Conservation (phyloP, 2,797 vertebrate genomes). For the Ambastaia sidthimunki region DNA sequence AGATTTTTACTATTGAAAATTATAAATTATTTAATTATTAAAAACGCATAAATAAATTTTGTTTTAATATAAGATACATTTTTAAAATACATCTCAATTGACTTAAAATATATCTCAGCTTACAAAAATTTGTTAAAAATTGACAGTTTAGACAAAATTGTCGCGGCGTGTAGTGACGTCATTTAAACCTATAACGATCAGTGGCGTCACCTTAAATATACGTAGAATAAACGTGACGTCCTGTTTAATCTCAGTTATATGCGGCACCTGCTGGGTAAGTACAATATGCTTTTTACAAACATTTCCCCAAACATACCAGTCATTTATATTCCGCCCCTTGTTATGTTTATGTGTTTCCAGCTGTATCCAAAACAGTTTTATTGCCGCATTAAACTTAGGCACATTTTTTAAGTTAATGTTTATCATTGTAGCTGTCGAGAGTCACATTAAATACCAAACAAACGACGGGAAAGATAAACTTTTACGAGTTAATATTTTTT, state of each 20-base stretch:
- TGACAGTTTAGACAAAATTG: too few species aligned
- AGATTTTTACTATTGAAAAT: neutral
- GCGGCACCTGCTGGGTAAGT: conserved; percentile 1
- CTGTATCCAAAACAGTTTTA: neutral
- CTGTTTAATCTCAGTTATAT: neutral
- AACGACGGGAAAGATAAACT: too few species aligned
- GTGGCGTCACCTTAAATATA: conserved; percentile 1
- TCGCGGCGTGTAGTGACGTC: conserved; percentile 20
- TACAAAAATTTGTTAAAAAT: too few species aligned
- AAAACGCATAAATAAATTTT: neutral
- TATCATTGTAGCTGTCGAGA: too few species aligned
- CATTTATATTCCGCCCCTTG: neutral
- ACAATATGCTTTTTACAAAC: neutral
- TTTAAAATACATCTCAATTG: too few species aligned
- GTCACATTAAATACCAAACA: neutral
- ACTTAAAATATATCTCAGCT: too few species aligned
- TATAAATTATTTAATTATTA: neutral
- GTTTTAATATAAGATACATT: neutral
- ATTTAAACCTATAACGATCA: conserved; percentile 8
- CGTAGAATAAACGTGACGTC: too few species aligned
- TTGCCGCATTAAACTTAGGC: neutral
- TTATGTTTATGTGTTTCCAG: neutral
- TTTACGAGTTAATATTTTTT: too few species aligned
- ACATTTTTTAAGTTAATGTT: neutral
- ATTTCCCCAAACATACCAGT: neutral